Evolutionary conservation across 2,888 invertebrate genomes (phyloP).

Genomic region (Steromphala cineraria): DNA sequence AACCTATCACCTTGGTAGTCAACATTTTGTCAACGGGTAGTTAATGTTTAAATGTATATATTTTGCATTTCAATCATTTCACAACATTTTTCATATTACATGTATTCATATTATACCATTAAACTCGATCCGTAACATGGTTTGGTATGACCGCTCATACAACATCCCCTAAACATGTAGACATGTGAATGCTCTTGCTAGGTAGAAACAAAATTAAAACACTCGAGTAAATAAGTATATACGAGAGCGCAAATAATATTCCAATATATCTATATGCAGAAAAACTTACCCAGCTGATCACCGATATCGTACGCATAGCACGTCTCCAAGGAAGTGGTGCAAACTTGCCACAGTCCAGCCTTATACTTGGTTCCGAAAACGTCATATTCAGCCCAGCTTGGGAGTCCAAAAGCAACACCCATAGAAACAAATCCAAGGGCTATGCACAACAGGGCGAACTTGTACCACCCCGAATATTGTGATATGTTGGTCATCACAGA

Average conservation of each 20-base stretch:
- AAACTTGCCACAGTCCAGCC: background rate
- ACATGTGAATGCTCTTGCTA: too few relatives aligned
- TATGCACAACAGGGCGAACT: background rate
- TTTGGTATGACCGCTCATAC: too few relatives aligned
- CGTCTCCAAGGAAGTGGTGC: background rate
- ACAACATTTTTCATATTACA: too few relatives aligned
- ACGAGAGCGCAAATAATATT: background rate
- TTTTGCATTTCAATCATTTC: too few relatives aligned
- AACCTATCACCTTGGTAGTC: too few relatives aligned
- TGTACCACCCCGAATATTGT: background rate
- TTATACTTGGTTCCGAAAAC: background rate
- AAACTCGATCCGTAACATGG: too few relatives aligned
- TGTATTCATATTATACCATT: too few relatives aligned
- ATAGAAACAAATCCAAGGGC: background rate
- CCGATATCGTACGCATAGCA: background rate
- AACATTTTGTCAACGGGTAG: too few relatives aligned
- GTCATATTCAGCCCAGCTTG: background rate
- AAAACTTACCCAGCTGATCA: background rate
- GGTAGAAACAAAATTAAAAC: too few relatives aligned
- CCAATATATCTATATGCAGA: background rate
- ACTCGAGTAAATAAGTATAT: background rate
- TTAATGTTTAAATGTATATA: too few relatives aligned
- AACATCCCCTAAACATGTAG: too few relatives aligned
- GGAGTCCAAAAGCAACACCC: background rate
- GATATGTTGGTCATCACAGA: background rate